These are phyloP conservation scores for Poicephalus gulielmi DNA, from an alignment of 2,113 vertebrate species.

Conservation along the genomic window DNA sequence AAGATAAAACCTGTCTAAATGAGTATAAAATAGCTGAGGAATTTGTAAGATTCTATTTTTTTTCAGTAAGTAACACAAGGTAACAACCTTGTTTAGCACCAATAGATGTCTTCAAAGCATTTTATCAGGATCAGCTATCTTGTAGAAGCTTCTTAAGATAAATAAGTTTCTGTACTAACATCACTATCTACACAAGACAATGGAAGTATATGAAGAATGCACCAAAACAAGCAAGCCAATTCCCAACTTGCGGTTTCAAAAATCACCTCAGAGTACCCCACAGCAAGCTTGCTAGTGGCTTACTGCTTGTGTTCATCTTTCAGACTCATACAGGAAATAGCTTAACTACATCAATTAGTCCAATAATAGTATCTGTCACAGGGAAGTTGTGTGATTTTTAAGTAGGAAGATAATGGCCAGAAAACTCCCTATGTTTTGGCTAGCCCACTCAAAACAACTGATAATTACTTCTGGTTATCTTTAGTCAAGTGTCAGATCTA, in stretches of 20 bases:
- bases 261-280: background rate
- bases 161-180: background rate
- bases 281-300: background rate
- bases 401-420: background rate
- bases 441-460: background rate
- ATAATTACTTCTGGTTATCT: background rate
- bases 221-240: background rate
- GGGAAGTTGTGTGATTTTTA: background rate
- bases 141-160: background rate
- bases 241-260: background rate
- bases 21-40: background rate
- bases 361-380: background rate
- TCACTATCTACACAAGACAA: background rate
- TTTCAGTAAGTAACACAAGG: background rate
- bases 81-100: background rate
- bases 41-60: background rate
- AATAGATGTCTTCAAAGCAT: background rate
- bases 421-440: background rate
- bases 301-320: background rate
- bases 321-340: background rate
- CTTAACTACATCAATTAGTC: background rate
- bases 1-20: background rate
- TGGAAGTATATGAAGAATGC: background rate
- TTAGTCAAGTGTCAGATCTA: background rate
- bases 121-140: background rate